phyloP scores from a whole-genome alignment of 1,140 invertebrate genomes.

The Pissodes strobi region DNA sequence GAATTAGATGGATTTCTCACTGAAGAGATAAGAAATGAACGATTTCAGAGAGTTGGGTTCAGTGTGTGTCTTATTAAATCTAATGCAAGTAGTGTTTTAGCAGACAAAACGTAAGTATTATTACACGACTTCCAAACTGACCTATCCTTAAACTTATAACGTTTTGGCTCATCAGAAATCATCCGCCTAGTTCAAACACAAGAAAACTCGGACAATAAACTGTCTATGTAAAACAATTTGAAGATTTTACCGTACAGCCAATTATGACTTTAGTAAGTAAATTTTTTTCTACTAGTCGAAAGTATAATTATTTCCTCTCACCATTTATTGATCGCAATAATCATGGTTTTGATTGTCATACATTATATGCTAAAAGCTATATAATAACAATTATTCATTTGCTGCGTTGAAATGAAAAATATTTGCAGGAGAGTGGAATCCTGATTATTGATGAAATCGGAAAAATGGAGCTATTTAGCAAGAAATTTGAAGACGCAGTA shows the following conservation, averaged over 20 bases:
- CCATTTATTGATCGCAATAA: too few relatives aligned
- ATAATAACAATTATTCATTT: too few relatives aligned
- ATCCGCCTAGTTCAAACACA: conserved; percentile 24
- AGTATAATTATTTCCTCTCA: too few relatives aligned
- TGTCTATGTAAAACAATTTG: conserved; percentile 64
- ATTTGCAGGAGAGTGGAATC: conserved; percentile 48
- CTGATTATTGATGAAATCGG: conserved; percentile 70
- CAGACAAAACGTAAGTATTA: conserved; percentile 58
- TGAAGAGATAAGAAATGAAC: conserved; percentile 61
- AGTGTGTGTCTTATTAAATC: conserved; percentile 63
- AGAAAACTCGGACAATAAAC: conserved; percentile 63
- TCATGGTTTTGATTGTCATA: too few relatives aligned
- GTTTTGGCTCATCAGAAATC: conserved; percentile 22
- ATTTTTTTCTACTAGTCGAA: too few relatives aligned
- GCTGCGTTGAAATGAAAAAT: conserved; percentile 43
- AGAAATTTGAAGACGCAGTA: conserved; percentile 58
- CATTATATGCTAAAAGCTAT: too few relatives aligned
- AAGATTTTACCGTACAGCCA: conserved; percentile 59
- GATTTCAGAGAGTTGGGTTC: conserved; percentile 62
- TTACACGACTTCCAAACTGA: conserved; percentile 25
- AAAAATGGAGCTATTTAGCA: conserved; percentile 71
- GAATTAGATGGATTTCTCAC: conserved; percentile 66
- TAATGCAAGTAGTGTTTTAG: conserved; percentile 54
- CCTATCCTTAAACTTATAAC: neutral
- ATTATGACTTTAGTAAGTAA: conserved; percentile 13